phyloP scores from a whole-genome alignment of 2,888 invertebrate genomes.

The Conomelus anceps region DNA sequence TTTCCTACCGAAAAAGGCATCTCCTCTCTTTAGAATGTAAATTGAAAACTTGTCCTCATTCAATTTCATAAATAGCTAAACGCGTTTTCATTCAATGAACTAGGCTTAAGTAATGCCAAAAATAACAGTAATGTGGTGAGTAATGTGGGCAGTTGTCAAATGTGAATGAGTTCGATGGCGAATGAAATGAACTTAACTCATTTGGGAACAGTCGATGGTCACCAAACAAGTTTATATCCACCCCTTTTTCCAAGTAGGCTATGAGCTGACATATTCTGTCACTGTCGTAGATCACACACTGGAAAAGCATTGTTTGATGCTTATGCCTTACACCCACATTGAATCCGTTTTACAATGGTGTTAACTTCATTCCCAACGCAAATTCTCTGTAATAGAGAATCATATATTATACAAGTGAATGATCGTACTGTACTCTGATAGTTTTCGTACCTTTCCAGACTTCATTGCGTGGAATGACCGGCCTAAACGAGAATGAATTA shows the following conservation, averaged over 20 bases:
- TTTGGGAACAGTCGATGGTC: background rate
- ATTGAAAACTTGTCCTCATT: background rate
- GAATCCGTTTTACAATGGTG: background rate
- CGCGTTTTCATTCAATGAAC: background rate
- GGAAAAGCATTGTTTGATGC: background rate
- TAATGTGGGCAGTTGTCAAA: background rate
- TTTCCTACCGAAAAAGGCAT: too few species aligned
- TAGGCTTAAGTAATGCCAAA: background rate
- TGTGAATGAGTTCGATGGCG: background rate
- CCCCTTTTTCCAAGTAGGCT: background rate
- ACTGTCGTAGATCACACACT: background rate
- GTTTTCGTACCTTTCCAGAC: too few species aligned
- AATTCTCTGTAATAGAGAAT: background rate
- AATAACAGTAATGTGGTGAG: background rate
- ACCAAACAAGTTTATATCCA: background rate
- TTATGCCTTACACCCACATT: background rate
- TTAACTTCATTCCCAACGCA: background rate
- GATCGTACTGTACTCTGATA: background rate
- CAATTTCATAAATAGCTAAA: background rate
- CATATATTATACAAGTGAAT: background rate
- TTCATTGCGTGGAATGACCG: too few species aligned
- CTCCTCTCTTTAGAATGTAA: background rate
- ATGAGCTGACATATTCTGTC: background rate
- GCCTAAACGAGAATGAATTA: too few species aligned
- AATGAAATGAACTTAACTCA: background rate